Conservation (phyloP, 2,888 invertebrate genomes). For the Euplexia lucipara region DNA sequence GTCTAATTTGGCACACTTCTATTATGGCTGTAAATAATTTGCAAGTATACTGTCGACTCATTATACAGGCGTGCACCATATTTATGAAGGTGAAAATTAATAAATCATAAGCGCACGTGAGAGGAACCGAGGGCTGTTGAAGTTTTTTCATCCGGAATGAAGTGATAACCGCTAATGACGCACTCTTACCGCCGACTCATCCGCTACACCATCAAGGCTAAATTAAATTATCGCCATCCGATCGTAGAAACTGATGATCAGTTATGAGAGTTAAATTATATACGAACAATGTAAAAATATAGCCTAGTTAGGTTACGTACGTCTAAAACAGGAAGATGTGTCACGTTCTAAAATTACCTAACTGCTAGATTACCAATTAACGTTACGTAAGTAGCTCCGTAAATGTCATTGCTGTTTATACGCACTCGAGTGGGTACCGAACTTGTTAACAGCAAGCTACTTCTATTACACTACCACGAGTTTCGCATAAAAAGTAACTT, state of each 20-base stretch:
- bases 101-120: slow-evolving; percentile 89
- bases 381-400: slow-evolving; percentile 11
- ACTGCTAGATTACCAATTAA: neutral
- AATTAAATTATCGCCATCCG: slow-evolving; percentile 71
- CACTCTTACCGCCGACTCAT: slow-evolving; percentile 86
- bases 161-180: slow-evolving; percentile 91
- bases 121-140: slow-evolving; percentile 86
- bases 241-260: slow-evolving; percentile 31
- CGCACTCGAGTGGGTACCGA: neutral
- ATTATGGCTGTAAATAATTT: slow-evolving; percentile 13
- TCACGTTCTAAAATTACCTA: slow-evolving; percentile 8
- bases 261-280: slow-evolving; percentile 28
- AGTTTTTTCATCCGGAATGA: slow-evolving; percentile 91
- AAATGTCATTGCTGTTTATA: slow-evolving; percentile 7
- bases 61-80: slow-evolving; percentile 79
- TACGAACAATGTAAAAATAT: slow-evolving; percentile 7
- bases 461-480: neutral
- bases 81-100: slow-evolving; percentile 89
- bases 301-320: neutral
- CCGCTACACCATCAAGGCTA: slow-evolving; percentile 72
- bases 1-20: neutral
- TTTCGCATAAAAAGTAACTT: neutral
- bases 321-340: slow-evolving; percentile 10
- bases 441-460: neutral
- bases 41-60: slow-evolving; percentile 40